Evolutionary conservation across 2,888 invertebrate genomes (phyloP).

Genomic region (Melieria omissa): DNA sequence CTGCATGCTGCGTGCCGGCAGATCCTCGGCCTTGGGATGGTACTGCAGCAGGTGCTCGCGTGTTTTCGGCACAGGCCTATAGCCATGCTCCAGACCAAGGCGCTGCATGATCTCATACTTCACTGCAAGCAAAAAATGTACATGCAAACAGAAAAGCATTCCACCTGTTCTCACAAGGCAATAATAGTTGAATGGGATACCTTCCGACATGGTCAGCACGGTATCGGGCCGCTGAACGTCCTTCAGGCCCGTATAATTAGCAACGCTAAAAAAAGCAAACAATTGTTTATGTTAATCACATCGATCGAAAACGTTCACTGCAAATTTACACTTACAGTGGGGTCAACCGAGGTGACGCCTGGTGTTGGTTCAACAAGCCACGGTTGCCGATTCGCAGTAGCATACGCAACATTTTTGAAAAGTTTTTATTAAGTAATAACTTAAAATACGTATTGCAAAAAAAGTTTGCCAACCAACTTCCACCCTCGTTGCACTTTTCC

Average conservation of each 20-base stretch:
- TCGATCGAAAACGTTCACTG: background rate
- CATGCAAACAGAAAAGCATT: background rate
- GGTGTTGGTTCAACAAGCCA: background rate
- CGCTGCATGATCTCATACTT: conserved; percentile 56
- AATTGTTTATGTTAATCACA: conserved; percentile 5
- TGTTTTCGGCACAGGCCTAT: conserved; percentile 67
- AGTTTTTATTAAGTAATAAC: background rate
- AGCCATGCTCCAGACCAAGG: conserved; percentile 62
- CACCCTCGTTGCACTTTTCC: no score
- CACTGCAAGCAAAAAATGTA: conserved; percentile 3
- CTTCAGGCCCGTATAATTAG: conserved; percentile 21
- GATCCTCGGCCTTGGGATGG: conserved; percentile 70
- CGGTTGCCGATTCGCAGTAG: conserved; percentile 11
- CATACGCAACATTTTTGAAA: conserved; percentile 6
- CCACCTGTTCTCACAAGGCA: background rate
- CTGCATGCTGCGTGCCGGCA: conserved; percentile 73
- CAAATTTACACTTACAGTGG: conserved; percentile 13
- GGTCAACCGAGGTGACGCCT: background rate
- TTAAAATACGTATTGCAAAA: no score
- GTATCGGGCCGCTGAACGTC: background rate
- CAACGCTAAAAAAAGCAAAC: background rate
- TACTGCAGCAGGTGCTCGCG: conserved; percentile 70
- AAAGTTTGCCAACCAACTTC: no score
- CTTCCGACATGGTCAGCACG: conserved; percentile 25
- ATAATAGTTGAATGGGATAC: background rate